These are phyloP conservation scores for Laticauda colubrina DNA, from an alignment of 2,113 vertebrate species.

Conservation along the genomic window DNA sequence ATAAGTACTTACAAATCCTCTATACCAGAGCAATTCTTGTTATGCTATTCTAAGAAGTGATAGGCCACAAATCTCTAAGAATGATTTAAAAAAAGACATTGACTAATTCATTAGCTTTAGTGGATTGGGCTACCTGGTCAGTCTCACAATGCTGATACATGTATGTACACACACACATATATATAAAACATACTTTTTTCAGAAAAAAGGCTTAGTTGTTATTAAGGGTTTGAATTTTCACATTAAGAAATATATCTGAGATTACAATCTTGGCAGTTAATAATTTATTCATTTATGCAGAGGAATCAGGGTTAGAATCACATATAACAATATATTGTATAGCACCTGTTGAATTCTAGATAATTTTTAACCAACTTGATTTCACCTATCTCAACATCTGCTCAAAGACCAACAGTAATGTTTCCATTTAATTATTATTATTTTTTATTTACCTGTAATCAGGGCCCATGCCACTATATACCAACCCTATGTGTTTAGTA, in stretches of 20 bases:
- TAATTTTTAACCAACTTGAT: not conserved
- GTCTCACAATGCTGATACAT: not conserved
- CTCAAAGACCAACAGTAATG: not conserved
- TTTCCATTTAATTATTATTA: not conserved
- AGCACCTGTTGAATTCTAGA: not conserved
- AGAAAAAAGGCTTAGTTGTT: not conserved
- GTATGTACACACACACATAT: not conserved
- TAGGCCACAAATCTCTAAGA: not conserved
- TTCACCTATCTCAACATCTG: not conserved
- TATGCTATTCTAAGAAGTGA: not conserved
- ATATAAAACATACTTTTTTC: not conserved
- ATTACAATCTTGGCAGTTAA: not conserved
- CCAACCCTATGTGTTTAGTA: conserved; percentile 98
- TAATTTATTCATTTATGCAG: not conserved
- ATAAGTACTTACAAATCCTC: not conserved
- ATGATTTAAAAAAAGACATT: not conserved
- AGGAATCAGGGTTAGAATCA: not conserved
- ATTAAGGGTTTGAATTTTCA: not conserved
- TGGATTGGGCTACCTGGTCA: not conserved
- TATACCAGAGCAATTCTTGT: not conserved
- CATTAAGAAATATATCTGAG: not conserved
- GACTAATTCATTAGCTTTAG: not conserved
- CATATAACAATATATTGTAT: not conserved
- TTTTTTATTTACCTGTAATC: conserved; percentile 86
- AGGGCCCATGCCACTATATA: conserved; percentile 98